Evolutionary conservation across 1,140 invertebrate genomes (phyloP), one percentile per base, ranked within the genome.

Genomic region (Drosophila burlai): DNA sequence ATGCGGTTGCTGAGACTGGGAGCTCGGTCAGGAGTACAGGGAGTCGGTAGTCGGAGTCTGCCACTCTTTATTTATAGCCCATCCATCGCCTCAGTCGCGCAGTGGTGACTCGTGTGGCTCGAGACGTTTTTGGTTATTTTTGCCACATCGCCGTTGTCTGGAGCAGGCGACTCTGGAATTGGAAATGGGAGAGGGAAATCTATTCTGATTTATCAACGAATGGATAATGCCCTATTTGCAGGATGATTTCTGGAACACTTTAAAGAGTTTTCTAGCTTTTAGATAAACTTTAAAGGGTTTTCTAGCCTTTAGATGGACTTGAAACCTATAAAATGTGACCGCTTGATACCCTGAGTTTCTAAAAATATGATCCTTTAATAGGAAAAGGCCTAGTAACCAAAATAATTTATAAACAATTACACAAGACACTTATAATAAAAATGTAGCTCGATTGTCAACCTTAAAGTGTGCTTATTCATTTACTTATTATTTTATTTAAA

Each of bases 101-200:
- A 38, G 9, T 84, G 79, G 77, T 80, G 81, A 81, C 68, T 75
- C 69, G 71, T 66, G 71, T 73, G 76, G 67, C 84, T 77, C 55
- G 80, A 54, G 77, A 55, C 74, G 81, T 75, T 89, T 89, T 87
- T 89, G 84, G 84, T 83, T 87, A 87, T 87, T 87, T 87, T 84
- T 87, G 84, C 77, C 82, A 76, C 81, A 73, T 73, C 50, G 66
- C 76, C 67, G 60, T 31, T 55, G 76, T 79, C 76, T 79, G 76
- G 76, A 79, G 72, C 65, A 76, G 50, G n/a, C 76, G 58, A 71
- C 84, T 55, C 54, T 55, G 54, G 54, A 55, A 40, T 13, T 86
- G 80, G 83, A 86, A 75, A 66, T 77, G 43, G 57, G 45, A 76
- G 46, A 73, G 47, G 54, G 55, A 63, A 61, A 47, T 34, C 34